Evolutionary conservation across 2,888 invertebrate genomes (phyloP), one percentile per base, ranked within the genome.

Genomic region (Meandrusa payeni): DNA sequence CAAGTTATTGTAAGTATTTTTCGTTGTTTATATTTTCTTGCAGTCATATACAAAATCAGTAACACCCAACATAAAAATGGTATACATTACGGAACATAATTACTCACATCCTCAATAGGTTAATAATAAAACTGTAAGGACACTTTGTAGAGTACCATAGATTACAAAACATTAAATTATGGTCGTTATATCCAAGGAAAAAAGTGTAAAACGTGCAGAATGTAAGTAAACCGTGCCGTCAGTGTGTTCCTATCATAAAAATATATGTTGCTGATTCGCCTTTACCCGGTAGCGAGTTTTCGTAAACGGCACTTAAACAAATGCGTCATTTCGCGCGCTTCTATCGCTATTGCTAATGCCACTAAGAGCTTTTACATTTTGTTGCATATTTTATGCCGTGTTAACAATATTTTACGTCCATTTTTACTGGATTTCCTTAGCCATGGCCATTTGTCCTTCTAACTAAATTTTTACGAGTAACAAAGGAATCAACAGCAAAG

Each of bases 221-320:
- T 43, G 37, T 43, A 47, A 37, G 44, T 46, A 39, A 36, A 49
- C 28, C 47, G 41, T 24, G 48, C 37, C 27, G 42, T 44, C 51
- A 55, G 50, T 41, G 48, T 52, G 50, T 55, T 51, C 39, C 49
- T 52, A 48, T 50, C 42, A 44, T 52, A 44, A 44, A 44, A 44
- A 39, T 39, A 44, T 39, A 44, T 23, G 39, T 32, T 27, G 46
- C 51, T 41, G 51, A 54, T 55, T 58, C 43, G 50, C 55, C 52
- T 57, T 51, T 46, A 51, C 50, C 50, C 28, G 39, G 41, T 46
- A 44, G 46, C 38, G 40, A 38, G 36, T 43, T 48, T 42, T 31
- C 47, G 47, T 64, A 64, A 69, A 60, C 57, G 54, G 51, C 61
- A 65, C 65, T 70, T 69, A 61, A 61, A 63, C 59, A 68, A 73